Base-by-base conservation (phyloP, 1,140 invertebrate genomes). In the Elymnias hypermnestra region DNA sequence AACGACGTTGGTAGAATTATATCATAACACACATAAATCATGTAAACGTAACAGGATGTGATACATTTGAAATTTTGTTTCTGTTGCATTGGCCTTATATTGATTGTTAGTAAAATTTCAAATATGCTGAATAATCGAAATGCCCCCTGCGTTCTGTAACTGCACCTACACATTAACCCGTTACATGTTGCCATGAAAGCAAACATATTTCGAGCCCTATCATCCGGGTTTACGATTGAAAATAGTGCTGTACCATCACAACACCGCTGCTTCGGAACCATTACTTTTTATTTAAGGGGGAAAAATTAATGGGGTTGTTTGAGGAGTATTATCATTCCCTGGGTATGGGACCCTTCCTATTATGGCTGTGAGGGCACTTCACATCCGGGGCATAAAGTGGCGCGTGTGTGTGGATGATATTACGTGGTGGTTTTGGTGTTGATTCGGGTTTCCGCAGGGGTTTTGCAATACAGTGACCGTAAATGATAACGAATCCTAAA, bases 231-330 rank as follows among this genome's bases (percentile, higher is more conserved):
- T 49, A 49, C 29, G 39, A 50, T 51, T 51, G 40, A 51, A 51
- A 51, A 51, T 44, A 44, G 48, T 44, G 48, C 48, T 51, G 35
- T 44, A 26, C 29, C 35, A 23, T 44, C 40, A 28, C 28, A 7
- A 38, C 36, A 12, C 28, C 12, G 28, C 8, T 14, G 29, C 29
- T n/a, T 10, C 15, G 29, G 13, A 5, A 15, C 14, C 12, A 39
- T 23, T 62, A 63, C 68, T 63, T 66, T 72, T 68, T 72, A 68
- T 68, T 63, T 68, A 48, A 52, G 58, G 43, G 57, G 58, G 60
- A 64, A 63, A 33, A 62, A 59, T 61, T 62, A 61, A 69, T 63
- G 56, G 51, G 44, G 56, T 47, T 63, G 47, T 61, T 56, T 46
- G 52, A 65, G 54, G 50, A 65, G 54, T 69, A 61, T 58, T 58